phyloP scores from a whole-genome alignment of 2,113 vertebrate species.

The Cyanoderma ruficeps region DNA sequence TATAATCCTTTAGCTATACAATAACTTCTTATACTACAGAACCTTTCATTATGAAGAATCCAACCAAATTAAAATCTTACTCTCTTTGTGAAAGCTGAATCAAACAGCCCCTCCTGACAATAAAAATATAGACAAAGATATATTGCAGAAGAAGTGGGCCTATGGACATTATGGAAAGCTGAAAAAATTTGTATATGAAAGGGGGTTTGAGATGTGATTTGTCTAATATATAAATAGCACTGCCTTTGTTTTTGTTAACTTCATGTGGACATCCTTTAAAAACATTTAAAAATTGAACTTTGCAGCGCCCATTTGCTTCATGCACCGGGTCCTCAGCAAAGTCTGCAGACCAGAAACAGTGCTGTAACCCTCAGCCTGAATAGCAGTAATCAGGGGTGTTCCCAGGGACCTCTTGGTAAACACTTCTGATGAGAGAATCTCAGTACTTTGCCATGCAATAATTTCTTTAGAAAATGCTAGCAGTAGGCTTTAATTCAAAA shows the following conservation, averaged over 20 bases:
- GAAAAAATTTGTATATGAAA: not conserved
- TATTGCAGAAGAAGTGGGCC: not conserved
- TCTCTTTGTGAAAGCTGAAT: not conserved
- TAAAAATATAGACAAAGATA: not conserved
- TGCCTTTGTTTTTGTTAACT: not conserved
- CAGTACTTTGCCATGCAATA: not conserved
- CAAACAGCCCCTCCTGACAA: not conserved
- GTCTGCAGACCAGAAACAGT: not conserved
- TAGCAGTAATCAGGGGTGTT: not conserved
- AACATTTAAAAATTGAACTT: not conserved
- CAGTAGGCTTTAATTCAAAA: not conserved
- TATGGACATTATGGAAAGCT: not conserved
- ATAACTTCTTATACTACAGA: not conserved
- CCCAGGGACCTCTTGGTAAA: not conserved
- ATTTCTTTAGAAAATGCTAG: not conserved
- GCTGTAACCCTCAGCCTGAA: not conserved
- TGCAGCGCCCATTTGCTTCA: not conserved
- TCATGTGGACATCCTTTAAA: not conserved
- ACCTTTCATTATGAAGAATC: conserved; percentile 1
- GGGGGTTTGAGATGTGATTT: not conserved
- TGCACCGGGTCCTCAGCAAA: not conserved
- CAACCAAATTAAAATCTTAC: not conserved
- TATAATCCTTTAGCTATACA: not conserved
- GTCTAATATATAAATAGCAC: not conserved
- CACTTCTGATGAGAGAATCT: not conserved